Evolutionary conservation across 2,113 vertebrate species (phyloP), one percentile per base, ranked within the genome.

Genomic region (Ancistrus triradiatus): DNA sequence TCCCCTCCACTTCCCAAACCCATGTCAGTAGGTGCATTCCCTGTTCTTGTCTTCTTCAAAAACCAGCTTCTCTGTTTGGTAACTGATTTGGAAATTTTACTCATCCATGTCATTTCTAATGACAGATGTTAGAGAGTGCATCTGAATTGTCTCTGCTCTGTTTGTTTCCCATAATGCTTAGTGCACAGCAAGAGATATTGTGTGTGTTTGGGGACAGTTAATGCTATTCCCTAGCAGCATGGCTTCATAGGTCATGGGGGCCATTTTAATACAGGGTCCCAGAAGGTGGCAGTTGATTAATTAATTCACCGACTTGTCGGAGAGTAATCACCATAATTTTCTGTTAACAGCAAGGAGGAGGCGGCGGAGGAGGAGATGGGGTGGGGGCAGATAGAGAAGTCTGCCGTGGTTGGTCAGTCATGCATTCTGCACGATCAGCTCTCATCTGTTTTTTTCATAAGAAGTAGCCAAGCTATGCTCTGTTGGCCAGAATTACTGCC

Each of bases 271-370:
- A 63, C 69, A 76, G 61, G 68, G 51, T 46, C 38, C 38, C 61
- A 66, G 57, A 75, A 73, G 33, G 44, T 42, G 44, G 21, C 50
- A 59, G 66, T 59, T 65, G 57, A 74, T 80, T 74, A 59, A 69
- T 72, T 68, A 65, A 70, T 76, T 75, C 42, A 25, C 35, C 44
- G 55, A 63, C 55, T 63, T 69, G 55, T 64, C 50, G 15, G 43
- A 38, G 55, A 59, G 66, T 69, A 69, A 72, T 73, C 58, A 49
- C 31, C 55, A 63, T 61, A 63, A 56, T 14, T 48, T 51, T 22
- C 43, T 18, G 21, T 58, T 31, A 57, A 52, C 38, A 43, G 47
- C 63, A 66, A 58, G 25, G 27, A 53, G 49, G 38, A 59, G 46
- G 50, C 48, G 55, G 18, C 15, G 10, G 44, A 49, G 57, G 24